Conservation (phyloP, 1,140 invertebrate genomes). For the Arctopsyche grandis region DNA sequence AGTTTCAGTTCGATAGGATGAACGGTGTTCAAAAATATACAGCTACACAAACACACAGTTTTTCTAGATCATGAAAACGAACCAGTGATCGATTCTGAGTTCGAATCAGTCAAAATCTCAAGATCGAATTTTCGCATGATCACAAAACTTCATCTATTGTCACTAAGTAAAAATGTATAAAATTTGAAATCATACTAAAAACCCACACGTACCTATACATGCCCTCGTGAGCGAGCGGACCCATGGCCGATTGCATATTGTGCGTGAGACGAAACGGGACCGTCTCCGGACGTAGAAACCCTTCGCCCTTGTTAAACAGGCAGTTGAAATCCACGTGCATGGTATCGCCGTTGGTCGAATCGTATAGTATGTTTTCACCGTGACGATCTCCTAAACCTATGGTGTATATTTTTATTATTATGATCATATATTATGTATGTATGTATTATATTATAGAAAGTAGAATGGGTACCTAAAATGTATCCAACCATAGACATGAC, state of each 20-base stretch:
- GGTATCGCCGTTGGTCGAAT: conserved; percentile 89
- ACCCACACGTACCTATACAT: conserved; percentile 70
- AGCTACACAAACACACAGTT: no score
- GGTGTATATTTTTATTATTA: no score
- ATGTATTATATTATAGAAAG: no score
- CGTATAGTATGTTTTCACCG: conserved; percentile 96
- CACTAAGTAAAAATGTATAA: not conserved
- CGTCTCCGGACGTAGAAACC: conserved; percentile 88
- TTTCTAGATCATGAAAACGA: not conserved
- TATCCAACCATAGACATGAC: conserved; percentile 99
- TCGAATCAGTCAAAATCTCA: no score
- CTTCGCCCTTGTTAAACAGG: conserved; percentile 93
- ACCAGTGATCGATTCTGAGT: no score
- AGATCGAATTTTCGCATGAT: no score
- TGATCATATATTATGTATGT: conserved; percentile 24
- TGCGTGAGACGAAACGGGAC: conserved; percentile 97
- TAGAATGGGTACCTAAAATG: conserved; percentile 71
- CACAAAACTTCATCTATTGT: not conserved
- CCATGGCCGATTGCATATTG: conserved; percentile 97
- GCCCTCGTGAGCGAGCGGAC: conserved; percentile 90
- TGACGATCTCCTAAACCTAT: conserved; percentile 95
- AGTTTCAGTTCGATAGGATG: no score
- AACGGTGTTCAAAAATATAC: no score
- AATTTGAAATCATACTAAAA: not conserved
- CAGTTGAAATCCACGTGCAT: conserved; percentile 99